Evolutionary conservation across 1,140 invertebrate genomes (phyloP).

Genomic region (Bombyx mandarina): DNA sequence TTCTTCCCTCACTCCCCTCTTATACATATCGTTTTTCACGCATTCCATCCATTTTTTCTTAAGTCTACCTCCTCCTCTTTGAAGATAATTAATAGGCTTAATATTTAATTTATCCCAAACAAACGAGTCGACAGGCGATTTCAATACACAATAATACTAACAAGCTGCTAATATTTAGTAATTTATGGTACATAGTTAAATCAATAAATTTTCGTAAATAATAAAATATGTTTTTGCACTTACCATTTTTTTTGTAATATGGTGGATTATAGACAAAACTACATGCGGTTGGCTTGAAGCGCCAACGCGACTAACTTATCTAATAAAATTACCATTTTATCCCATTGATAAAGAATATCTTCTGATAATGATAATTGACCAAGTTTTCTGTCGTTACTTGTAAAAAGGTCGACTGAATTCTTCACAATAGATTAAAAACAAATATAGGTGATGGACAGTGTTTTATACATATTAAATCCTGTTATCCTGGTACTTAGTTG

Average conservation of each 20-base stretch:
- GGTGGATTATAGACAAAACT: conserved; percentile 2
- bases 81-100: too few relatives aligned
- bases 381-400: conserved; percentile 16
- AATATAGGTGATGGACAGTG: not conserved
- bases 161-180: not conserved
- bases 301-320: conserved; percentile 46
- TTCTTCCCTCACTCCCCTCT: too few relatives aligned
- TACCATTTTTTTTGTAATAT: too few relatives aligned
- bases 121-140: not conserved
- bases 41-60: too few relatives aligned
- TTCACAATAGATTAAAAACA: not conserved
- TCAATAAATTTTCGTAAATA: too few relatives aligned
- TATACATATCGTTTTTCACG: too few relatives aligned
- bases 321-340: conserved; percentile 38
- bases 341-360: conserved; percentile 39
- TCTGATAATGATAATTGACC: conserved; percentile 42
- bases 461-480: too few relatives aligned
- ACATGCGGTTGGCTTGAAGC: conserved; percentile 39
- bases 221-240: too few relatives aligned
- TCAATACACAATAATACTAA: not conserved
- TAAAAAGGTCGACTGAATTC: too few relatives aligned
- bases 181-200: not conserved
- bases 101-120: too few relatives aligned
- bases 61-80: too few relatives aligned
- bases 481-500: too few relatives aligned